Conservation (phyloP, 2,113 vertebrate genomes). For the Ariopsis seemanni region DNA sequence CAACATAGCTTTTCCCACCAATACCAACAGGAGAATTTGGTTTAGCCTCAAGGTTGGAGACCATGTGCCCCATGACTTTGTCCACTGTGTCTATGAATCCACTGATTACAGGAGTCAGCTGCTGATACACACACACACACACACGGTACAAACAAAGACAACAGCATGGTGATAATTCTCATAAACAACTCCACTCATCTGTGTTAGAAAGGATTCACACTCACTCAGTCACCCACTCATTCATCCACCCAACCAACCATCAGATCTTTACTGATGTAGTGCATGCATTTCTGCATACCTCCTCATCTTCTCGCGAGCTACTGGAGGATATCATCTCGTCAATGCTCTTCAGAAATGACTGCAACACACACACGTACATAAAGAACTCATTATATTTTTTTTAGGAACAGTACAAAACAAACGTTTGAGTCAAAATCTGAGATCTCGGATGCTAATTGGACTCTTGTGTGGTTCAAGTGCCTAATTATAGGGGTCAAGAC, state of each 20-base stretch:
- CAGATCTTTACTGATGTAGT: neutral
- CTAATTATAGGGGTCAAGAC: neutral
- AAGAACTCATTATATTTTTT: neutral
- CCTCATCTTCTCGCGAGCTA: slow-evolving; percentile 64
- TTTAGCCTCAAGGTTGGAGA: slow-evolving; percentile 68
- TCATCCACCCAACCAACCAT: neutral
- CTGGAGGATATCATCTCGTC: slow-evolving; percentile 78
- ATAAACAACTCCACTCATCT: neutral
- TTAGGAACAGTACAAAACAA: neutral
- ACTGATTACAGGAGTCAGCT: slow-evolving; percentile 67
- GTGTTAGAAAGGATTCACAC: too few relatives aligned
- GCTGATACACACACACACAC: slow-evolving; percentile 35
- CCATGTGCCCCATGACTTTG: slow-evolving; percentile 80
- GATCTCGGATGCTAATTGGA: neutral
- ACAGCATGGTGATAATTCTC: neutral
- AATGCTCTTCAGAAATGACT: slow-evolving; percentile 85
- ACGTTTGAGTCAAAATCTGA: neutral
- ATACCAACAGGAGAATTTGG: slow-evolving; percentile 64
- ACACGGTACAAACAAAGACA: neutral
- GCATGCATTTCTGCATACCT: slow-evolving; percentile 63
- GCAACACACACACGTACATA: neutral
- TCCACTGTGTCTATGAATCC: slow-evolving; percentile 83
- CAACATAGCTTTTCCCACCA: slow-evolving; percentile 80
- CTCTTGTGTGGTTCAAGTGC: neutral
- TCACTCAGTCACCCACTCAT: neutral